Evolutionary conservation across 2,797 vertebrate species (phyloP).

Genomic region (Cephalopachus bancanus): DNA sequence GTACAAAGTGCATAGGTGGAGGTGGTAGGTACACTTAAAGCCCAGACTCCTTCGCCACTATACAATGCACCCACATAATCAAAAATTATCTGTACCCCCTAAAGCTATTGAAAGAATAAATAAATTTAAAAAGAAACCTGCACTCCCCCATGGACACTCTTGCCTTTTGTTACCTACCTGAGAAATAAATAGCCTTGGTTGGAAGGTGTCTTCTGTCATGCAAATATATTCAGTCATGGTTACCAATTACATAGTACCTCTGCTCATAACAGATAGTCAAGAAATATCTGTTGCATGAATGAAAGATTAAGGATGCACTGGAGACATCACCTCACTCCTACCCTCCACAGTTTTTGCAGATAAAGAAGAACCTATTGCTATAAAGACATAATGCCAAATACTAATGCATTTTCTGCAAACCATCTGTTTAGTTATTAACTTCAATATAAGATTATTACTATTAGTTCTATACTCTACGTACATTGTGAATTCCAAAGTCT

Average conservation of each 20-base stretch:
- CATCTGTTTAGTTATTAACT: not conserved
- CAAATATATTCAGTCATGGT: not conserved
- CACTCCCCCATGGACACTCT: not conserved
- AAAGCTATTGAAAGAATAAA: no score
- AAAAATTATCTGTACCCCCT: no score
- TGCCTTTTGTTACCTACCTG: not conserved
- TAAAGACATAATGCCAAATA: not conserved
- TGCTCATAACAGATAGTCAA: not conserved
- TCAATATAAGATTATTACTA: not conserved
- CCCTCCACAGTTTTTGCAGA: not conserved
- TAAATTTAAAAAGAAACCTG: no score
- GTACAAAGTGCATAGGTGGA: no score
- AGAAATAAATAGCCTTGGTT: not conserved
- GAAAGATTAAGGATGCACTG: not conserved
- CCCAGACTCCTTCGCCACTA: no score
- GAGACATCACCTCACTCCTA: not conserved
- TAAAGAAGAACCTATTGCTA: not conserved
- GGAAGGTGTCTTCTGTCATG: not conserved
- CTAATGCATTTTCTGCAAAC: not conserved
- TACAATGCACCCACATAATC: no score
- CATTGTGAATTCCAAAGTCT: not conserved
- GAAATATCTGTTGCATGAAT: not conserved
- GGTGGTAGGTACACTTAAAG: no score
- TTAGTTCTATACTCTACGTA: not conserved
- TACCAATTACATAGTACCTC: not conserved